Conservation (phyloP, 1,140 invertebrate genomes). For the Sipha flava region DNA sequence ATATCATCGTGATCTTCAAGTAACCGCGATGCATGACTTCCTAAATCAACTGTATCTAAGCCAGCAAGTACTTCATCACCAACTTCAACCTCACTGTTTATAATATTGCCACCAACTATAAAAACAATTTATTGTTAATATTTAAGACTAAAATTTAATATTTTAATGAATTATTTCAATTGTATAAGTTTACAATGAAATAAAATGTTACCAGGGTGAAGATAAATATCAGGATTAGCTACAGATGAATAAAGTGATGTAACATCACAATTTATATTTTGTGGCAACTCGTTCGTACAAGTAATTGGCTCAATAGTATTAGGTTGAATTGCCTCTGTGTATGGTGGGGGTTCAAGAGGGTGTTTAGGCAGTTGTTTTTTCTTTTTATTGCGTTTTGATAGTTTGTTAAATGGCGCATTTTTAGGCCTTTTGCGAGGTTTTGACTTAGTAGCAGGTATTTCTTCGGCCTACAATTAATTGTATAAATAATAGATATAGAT, state of each 20-base stretch:
- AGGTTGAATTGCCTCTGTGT: neutral
- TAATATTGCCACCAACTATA: conserved; percentile 12
- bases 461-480: neutral
- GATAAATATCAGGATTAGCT: conserved; percentile 17
- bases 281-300: conserved; percentile 6
- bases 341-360: neutral
- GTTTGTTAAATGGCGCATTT: conserved; percentile 57
- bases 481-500: neutral
- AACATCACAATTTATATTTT: conserved; percentile 20
- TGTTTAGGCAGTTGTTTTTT: conserved; percentile 44
- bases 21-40: conserved; percentile 42
- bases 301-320: conserved; percentile 26
- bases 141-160: no score
- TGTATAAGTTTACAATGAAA: neutral
- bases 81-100: conserved; percentile 40
- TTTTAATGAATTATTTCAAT: no score
- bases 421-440: conserved; percentile 68
- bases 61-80: conserved; percentile 45
- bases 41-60: conserved; percentile 42
- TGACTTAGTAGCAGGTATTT: conserved; percentile 33
- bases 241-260: conserved; percentile 10
- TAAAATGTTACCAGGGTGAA: conserved; percentile 8
- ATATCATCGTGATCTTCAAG: conserved; percentile 79
- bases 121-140: neutral
- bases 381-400: conserved; percentile 60